These are phyloP conservation scores for Eciton burchellii DNA, from an alignment of 1,140 invertebrate species.

Conservation along the genomic window DNA sequence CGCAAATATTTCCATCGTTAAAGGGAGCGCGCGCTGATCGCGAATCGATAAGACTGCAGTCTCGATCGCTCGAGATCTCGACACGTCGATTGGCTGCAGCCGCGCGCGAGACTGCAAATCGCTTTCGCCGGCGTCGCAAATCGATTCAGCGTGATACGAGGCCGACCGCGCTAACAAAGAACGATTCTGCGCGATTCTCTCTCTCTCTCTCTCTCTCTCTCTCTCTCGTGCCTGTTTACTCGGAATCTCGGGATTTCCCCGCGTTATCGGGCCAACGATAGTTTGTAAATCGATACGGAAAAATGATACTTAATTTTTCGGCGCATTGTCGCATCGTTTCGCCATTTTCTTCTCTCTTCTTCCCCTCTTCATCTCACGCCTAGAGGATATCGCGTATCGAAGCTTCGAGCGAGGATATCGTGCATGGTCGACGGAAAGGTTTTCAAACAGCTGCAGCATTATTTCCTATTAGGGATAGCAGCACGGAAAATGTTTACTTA, in stretches of 20 bases:
- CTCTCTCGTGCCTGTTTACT: background rate
- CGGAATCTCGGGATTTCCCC: conserved; percentile 17
- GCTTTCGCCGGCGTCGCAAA: no score
- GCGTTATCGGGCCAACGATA: background rate
- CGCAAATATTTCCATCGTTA: conserved; percentile 52
- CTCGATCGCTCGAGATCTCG: conserved; percentile 28
- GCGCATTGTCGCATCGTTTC: background rate
- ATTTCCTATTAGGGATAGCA: background rate
- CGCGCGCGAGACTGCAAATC: conserved; percentile 41
- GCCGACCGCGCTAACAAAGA: conserved; percentile 48
- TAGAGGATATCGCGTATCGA: background rate
- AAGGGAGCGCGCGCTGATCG: conserved; percentile 23
- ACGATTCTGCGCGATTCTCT: no score
- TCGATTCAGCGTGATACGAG: conserved; percentile 41
- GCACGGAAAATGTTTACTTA: conserved; percentile 3
- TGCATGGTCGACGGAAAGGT: no score
- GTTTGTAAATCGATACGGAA: conserved; percentile 14
- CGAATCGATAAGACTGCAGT: conserved; percentile 29
- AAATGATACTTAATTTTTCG: background rate
- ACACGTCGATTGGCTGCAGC: conserved; percentile 33
- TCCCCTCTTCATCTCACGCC: background rate
- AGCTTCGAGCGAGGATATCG: background rate
- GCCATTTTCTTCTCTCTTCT: background rate
- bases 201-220: background rate
- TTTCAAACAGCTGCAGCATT: background rate